Evolutionary conservation across 2,888 invertebrate genomes (phyloP), one percentile per base, ranked within the genome.

Genomic region (Hyposoter dolosus): DNA sequence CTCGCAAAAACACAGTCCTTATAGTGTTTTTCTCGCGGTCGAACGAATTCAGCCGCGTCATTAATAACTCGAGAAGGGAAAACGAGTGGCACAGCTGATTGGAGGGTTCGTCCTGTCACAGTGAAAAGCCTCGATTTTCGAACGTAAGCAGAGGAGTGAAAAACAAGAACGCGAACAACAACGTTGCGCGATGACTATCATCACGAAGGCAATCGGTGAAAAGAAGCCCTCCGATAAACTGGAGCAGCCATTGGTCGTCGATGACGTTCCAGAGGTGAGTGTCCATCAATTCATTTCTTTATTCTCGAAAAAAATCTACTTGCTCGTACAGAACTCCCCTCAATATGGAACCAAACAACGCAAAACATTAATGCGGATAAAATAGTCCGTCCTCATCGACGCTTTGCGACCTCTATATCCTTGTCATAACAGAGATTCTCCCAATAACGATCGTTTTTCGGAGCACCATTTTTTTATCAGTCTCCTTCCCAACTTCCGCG

Each of bases 181-280:
- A 28, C 32, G 40, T 75, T 35, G 77, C 78, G 92, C 90, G 68
- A 98, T 98, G 98, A 98, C 98, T 86, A 96, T 98, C 93, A 95
- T 98, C 90, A 97, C 97, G 9, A 98, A 97, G 93, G 96, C 97
- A 43, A 95, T 96, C 86, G 95, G 96, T 78, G 96, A 97, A 88
- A 97, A 97, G 94, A 97, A 97, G 94, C 94, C 93, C 69, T 94
- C 92, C 35, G 96, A 96, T 89, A 96, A 96, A 95, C 94, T 95
- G 90, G 95, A 95, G 91, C 95, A 96, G 90, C 97, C 97, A 74
- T 94, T 97, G 90, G 96, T 96, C 63, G 95, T 95, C 79, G 95
- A 95, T 90, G 95, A 95, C 85, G 94, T 94, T 86, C 91, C 94
- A 81, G 93, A 93, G 88, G 93, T 94, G 91, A 91, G 95, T 94